A percentile compares a stretch with the other conserved stretches of the same genome.
These are phyloP conservation scores for Liposcelis brunnea DNA, from an alignment of 2,888 invertebrate genomes.

Conservation along the genomic window DNA sequence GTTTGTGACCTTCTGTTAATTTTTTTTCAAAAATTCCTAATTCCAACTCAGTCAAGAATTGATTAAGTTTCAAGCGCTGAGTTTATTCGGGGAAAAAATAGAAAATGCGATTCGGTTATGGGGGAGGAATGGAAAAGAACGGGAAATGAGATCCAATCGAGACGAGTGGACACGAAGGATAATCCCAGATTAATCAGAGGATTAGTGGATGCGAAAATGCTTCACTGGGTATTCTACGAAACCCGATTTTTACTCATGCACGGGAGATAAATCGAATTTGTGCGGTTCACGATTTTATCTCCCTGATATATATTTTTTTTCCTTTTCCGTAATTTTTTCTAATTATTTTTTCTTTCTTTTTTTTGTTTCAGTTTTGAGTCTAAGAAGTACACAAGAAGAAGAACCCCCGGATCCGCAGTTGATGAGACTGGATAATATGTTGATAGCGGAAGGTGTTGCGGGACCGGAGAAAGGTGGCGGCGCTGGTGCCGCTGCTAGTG, in stretches of 20 bases:
- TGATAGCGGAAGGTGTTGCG: conserved; percentile 94
- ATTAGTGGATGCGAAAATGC: conserved; percentile 2
- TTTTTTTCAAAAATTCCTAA: no score
- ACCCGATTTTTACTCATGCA: no score
- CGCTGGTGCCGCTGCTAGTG: conserved; percentile 74
- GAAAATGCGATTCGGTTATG: background rate
- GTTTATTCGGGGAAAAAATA: background rate
- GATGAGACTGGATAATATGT: conserved; percentile 98
- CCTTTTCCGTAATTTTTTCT: no score
- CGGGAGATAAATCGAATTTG: no score
- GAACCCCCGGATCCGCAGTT: conserved; percentile 96
- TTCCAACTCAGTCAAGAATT: no score
- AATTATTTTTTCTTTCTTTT: no score
- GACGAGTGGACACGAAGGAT: conserved; percentile 1
- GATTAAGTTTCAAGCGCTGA: no score
- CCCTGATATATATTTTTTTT: no score
- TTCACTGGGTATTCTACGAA: background rate
- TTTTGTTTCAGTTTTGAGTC: conserved; percentile 53
- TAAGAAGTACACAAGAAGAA: conserved; percentile 93
- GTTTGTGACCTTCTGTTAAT: no score
- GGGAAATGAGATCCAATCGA: conserved; percentile 1
- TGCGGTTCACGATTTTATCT: no score
- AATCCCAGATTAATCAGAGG: background rate
- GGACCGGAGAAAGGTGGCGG: conserved; percentile 88
- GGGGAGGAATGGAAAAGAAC: background rate